phyloP scores from a whole-genome alignment of 2,888 invertebrate species.

The Scaptomyza polygonia region DNA sequence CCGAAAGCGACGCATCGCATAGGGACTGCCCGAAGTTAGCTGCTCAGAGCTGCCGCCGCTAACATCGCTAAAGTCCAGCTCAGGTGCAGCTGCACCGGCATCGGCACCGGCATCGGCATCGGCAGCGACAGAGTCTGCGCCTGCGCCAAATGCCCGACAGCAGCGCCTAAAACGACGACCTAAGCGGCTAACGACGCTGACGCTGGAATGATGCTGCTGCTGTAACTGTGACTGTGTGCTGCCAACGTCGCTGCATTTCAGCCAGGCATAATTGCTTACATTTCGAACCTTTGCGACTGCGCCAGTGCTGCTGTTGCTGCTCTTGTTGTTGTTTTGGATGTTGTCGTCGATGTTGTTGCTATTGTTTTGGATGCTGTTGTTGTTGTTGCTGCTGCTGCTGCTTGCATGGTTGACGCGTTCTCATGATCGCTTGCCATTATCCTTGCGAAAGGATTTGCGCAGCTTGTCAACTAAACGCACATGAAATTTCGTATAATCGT shows the following conservation, averaged over 20 bases:
- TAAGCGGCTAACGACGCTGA: constrained; percentile 69
- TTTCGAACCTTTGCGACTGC: constrained; percentile 2
- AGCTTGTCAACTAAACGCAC: constrained; percentile 89
- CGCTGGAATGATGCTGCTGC: constrained; percentile 19
- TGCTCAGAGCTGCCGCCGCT: constrained; percentile 63
- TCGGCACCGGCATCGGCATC: no score
- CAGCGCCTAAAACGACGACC: constrained; percentile 78
- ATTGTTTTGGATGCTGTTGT: constrained; percentile 16
- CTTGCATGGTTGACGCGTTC: constrained; percentile 54
- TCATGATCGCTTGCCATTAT: constrained; percentile 83
- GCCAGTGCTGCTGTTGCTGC: constrained; percentile 4
- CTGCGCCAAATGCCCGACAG: constrained; percentile 52
- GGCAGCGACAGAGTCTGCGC: constrained; percentile 25
- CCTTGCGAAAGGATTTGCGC: constrained; percentile 87
- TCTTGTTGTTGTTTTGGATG: constrained; percentile 8
- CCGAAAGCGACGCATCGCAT: constrained; percentile 56
- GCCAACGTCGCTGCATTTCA: constrained; percentile 18
- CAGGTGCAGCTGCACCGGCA: constrained; percentile 16
- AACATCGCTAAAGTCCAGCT: constrained; percentile 22
- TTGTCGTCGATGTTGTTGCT: constrained; percentile 6
- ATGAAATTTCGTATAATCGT: constrained; percentile 90
- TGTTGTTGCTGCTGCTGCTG: constrained; percentile 17
- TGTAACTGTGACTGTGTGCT: constrained; percentile 4
- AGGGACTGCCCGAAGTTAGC: constrained; percentile 58
- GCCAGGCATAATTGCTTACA: constrained; percentile 14